Evolutionary conservation across 2,797 vertebrate species (phyloP).

Genomic region (Rhabdophis nuchalis): DNA sequence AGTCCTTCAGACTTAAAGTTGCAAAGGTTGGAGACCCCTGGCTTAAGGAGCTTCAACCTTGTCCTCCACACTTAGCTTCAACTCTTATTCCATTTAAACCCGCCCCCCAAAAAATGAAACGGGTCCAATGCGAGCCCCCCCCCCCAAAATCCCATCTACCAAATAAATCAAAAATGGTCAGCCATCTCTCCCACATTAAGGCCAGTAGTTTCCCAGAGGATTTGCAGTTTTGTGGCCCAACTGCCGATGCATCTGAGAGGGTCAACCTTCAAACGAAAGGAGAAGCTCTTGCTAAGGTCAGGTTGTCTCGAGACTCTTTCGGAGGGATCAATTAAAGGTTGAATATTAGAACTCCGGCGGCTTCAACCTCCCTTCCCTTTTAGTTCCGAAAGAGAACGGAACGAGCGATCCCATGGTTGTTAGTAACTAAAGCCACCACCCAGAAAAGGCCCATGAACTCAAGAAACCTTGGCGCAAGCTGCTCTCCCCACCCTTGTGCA

Average conservation of each 20-base stretch:
- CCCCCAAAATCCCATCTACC: not conserved
- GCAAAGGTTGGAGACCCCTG: no score
- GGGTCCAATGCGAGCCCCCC: not conserved
- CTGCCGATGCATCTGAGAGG: not conserved
- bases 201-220: not conserved
- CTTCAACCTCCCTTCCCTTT: not conserved
- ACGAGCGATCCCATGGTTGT: rapidly evolving
- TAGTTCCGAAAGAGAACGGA: rapidly evolving
- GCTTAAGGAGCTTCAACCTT: not conserved
- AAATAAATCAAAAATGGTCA: not conserved
- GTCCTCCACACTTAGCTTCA: not conserved
- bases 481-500: not conserved
- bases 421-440: not conserved
- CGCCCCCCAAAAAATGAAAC: not conserved
- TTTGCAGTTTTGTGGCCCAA: not conserved
- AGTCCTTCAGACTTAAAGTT: no score
- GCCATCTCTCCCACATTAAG: not conserved
- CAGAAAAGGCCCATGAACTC: rapidly evolving
- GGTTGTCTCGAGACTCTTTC: not conserved
- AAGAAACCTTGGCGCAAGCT: not conserved
- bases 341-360: not conserved
- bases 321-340: not conserved
- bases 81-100: not conserved
- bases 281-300: not conserved
- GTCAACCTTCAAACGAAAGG: not conserved